Conservation (phyloP, 2,113 vertebrate species). For the Charadrius vociferus region DNA sequence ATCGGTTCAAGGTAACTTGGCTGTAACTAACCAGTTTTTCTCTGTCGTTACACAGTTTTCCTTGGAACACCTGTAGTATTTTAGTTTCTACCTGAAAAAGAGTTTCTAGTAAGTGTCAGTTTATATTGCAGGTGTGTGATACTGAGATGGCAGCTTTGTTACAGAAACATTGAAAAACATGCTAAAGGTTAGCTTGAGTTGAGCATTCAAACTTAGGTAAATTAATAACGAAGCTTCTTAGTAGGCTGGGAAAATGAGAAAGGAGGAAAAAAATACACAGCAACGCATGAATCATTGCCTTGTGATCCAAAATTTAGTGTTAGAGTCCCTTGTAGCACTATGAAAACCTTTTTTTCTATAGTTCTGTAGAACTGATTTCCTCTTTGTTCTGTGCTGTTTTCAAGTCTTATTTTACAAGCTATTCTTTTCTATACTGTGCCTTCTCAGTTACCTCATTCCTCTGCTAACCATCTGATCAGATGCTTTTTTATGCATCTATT, state of each 20-base stretch:
- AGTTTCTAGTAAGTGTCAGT: background rate
- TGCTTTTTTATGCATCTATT: background rate
- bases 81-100: background rate
- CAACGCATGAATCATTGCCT: background rate
- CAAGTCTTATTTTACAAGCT: background rate
- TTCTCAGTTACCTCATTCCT: background rate
- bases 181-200: background rate
- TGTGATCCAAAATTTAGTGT: background rate
- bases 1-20: background rate
- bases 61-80: background rate
- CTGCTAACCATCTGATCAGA: background rate
- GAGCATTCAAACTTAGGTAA: background rate
- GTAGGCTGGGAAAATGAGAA: background rate
- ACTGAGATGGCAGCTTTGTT: background rate
- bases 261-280: background rate
- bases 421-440: background rate
- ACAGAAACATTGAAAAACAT: background rate
- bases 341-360: background rate
- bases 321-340: background rate
- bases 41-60: background rate
- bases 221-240: constrained; percentile 33
- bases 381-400: background rate
- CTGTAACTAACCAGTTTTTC: background rate
- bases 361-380: background rate
- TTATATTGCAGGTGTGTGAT: background rate